Conservation (phyloP, 1,140 invertebrate genomes). For the Megalopta genalis region DNA sequence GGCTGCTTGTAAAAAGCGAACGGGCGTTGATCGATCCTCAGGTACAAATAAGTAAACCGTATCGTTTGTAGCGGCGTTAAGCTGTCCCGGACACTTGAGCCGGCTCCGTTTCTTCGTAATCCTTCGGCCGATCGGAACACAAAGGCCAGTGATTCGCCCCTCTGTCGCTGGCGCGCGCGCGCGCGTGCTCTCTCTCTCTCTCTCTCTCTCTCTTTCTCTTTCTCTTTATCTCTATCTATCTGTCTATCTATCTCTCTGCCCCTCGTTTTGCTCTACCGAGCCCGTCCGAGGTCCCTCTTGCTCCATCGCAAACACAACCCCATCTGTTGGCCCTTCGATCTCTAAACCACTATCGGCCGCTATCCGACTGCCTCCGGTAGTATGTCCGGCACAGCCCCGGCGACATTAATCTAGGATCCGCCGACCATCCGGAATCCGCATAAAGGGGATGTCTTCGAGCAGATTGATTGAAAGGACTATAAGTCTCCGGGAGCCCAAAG, state of each 20-base stretch:
- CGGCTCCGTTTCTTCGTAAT: slow-evolving; percentile 36
- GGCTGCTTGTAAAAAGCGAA: slow-evolving; percentile 16
- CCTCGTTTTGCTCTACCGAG: not conserved
- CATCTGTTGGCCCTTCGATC: slow-evolving; percentile 13
- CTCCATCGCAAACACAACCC: not conserved
- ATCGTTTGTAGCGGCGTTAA: slow-evolving; percentile 32
- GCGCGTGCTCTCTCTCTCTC: not conserved
- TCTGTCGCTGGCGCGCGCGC: no score
- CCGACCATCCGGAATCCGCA: slow-evolving; percentile 43
- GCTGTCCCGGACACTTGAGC: slow-evolving; percentile 22
- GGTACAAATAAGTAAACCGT: slow-evolving; percentile 31
- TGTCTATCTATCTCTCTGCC: no score
- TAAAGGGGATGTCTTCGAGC: slow-evolving; percentile 40
- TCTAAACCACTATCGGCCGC: not conserved
- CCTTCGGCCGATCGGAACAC: slow-evolving; percentile 21
- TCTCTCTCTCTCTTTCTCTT: not conserved
- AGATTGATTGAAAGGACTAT: slow-evolving; percentile 46
- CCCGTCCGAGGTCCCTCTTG: not conserved
- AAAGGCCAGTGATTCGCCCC: slow-evolving; percentile 7
- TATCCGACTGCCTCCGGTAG: slow-evolving; percentile 30
- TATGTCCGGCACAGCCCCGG: slow-evolving; percentile 44
- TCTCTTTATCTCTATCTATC: not conserved
- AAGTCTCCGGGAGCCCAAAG: slow-evolving; percentile 20
- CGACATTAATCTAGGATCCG: slow-evolving; percentile 50
- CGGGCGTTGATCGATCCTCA: slow-evolving; percentile 38